Conservation (phyloP, 2,888 invertebrate species). For the Rambutsinella grinnellia region DNA sequence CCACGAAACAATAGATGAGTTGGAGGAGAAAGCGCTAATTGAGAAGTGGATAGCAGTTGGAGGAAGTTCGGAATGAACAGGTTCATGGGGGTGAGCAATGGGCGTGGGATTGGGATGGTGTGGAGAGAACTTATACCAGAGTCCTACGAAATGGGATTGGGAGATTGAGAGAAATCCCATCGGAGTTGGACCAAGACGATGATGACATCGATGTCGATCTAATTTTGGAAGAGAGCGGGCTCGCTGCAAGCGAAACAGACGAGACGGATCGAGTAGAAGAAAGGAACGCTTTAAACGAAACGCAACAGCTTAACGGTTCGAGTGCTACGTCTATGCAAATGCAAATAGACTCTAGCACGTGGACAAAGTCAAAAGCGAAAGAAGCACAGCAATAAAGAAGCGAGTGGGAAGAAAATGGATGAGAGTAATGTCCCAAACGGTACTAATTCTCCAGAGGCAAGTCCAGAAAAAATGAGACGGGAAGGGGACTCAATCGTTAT, state of each 20-base stretch:
- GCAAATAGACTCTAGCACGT: conserved; percentile 64
- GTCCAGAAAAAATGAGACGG: conserved; percentile 44
- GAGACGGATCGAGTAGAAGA: conserved; percentile 10
- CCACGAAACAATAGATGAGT: conserved; percentile 36
- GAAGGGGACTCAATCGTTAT: conserved; percentile 17
- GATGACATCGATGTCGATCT: conserved; percentile 42
- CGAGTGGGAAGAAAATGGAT: conserved; percentile 10
- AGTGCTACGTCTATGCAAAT: conserved; percentile 21
- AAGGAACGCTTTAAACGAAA: conserved; percentile 25
- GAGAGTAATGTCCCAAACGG: conserved; percentile 3
- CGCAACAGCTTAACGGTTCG: background rate
- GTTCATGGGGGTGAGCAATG: conserved; percentile 58
- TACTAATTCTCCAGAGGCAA: conserved; percentile 46
- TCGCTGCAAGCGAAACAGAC: conserved; percentile 1
- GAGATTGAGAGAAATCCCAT: background rate
- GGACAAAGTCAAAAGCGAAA: conserved; percentile 63
- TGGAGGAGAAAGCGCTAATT: conserved; percentile 61
- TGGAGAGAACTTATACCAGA: conserved; percentile 50
- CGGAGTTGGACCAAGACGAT: conserved; percentile 11
- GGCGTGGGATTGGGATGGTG: conserved; percentile 65
- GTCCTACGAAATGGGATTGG: conserved; percentile 16
- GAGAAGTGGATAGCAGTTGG: conserved; percentile 66
- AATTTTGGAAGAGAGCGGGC: conserved; percentile 23
- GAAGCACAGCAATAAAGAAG: conserved; percentile 44
- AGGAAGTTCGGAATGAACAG: conserved; percentile 61